Evolutionary conservation across 2,888 invertebrate genomes (phyloP), one percentile per base, ranked within the genome.

Genomic region (Sarcophaga subvicina): DNA sequence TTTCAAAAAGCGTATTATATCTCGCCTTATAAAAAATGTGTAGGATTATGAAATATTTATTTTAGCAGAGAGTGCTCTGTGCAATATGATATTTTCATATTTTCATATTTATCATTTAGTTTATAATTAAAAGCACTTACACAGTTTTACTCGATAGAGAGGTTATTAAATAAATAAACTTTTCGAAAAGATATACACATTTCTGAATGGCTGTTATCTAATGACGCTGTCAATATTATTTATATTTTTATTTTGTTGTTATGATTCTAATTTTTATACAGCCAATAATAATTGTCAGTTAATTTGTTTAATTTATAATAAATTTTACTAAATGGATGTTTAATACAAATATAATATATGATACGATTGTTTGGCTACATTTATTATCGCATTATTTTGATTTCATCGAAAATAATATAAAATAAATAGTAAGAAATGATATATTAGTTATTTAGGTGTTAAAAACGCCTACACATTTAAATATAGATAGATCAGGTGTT

Each of bases 281-380:
- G 37, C 5, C 45, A 71, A 22, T 62, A 62, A 72, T 72, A 20
- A 47, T 80, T 66, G 25, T 27, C 22, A 59, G 27, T 49, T 67
- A 80, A 47, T 80, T 47, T 67, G n/a, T 47, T 60, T 73, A 63
- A 49, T 70, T 70, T 63, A 22, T 70, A 37, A 45, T 73, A 64
- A 22, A 67, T n/a, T 76, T 76, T 37, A 10, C 8, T 37, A 37
- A 37, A 37, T 37, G 37, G 37, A 54, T 5, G 54, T 14, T 0
- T 54, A 54, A 17, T 54, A 54, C 12, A 54, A 54, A 17, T 3
- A 54, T 14, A 54, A 54, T 54, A 54, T 14, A 14, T 54, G 17
- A 54, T 17, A 54, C 17, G 54, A 54, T 54, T 54, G 54, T 54
- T 54, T 54, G 12, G 14, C 54, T 14, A 14, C 12, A 17, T 54